phyloP scores from a whole-genome alignment of 2,888 invertebrate genomes.

The Rhogogaster chlorosoma region DNA sequence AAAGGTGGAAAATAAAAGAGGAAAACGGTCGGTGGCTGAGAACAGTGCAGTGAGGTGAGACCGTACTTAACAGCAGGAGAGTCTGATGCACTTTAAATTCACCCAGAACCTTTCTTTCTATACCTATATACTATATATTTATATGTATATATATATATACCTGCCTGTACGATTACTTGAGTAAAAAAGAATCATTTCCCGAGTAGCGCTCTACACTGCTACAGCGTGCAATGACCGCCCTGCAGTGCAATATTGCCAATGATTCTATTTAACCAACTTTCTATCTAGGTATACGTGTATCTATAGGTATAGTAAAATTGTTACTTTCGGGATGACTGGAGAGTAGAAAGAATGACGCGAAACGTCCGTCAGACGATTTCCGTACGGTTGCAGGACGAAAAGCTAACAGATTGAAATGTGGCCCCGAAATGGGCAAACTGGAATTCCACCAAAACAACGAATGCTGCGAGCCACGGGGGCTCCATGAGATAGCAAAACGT shows the following conservation, averaged over 20 bases:
- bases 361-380: not conserved
- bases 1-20: slow-evolving; percentile 44
- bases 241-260: not conserved
- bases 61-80: slow-evolving; percentile 49
- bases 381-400: slow-evolving; percentile 24
- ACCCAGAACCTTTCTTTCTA: slow-evolving; percentile 36
- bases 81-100: slow-evolving; percentile 49
- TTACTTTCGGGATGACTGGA: slow-evolving; percentile 9
- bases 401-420: slow-evolving; percentile 48
- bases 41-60: slow-evolving; percentile 50
- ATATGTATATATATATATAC: not conserved
- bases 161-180: not conserved
- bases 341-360: not conserved
- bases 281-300: not conserved
- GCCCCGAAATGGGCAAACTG: slow-evolving; percentile 41
- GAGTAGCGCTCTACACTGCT: slow-evolving; percentile 12
- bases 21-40: slow-evolving; percentile 46
- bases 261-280: not conserved
- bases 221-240: slow-evolving; percentile 15
- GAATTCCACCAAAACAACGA: slow-evolving; percentile 40
- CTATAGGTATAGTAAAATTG: not conserved
- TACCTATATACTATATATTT: not conserved
- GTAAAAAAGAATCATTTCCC: slow-evolving; percentile 11
- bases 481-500: slow-evolving; percentile 46
- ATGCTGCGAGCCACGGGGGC: slow-evolving; percentile 42